These are phyloP conservation scores for Agonopterix alstromeriana DNA, from an alignment of 2,888 invertebrate species.

Conservation along the genomic window DNA sequence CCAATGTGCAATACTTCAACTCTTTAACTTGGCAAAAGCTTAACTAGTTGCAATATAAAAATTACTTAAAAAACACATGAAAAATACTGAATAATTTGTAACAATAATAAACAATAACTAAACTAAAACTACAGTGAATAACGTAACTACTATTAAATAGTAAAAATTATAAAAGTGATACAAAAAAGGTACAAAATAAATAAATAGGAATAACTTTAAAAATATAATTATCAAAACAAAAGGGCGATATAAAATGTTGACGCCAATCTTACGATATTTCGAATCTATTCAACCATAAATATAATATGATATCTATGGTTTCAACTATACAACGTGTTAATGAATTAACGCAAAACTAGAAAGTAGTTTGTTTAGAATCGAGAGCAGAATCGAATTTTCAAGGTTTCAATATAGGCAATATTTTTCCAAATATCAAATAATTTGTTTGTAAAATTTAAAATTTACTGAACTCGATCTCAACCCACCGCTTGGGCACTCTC, in stretches of 20 bases:
- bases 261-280: too few relatives aligned
- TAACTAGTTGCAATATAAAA: slow-evolving; percentile 42
- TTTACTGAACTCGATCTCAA: too few relatives aligned
- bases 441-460: too few relatives aligned
- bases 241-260: slow-evolving; percentile 28
- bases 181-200: slow-evolving; percentile 60
- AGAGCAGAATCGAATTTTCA: too few relatives aligned
- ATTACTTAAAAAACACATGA: slow-evolving; percentile 28
- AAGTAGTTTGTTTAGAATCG: too few relatives aligned
- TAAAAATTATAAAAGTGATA: slow-evolving; percentile 54
- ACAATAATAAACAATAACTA: slow-evolving; percentile 31
- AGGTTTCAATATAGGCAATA: too few relatives aligned
- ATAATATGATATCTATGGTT: too few relatives aligned
- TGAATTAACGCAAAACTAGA: too few relatives aligned
- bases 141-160: slow-evolving; percentile 25
- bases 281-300: too few relatives aligned
- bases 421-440: too few relatives aligned
- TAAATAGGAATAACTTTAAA: slow-evolving; percentile 63
- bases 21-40: slow-evolving; percentile 42
- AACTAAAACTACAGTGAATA: slow-evolving; percentile 27
- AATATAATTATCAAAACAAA: slow-evolving; percentile 56
- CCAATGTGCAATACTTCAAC: slow-evolving; percentile 48
- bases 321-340: too few relatives aligned
- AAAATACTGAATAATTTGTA: slow-evolving; percentile 51
- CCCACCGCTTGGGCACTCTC: too few relatives aligned